Percentiles rank a stretch among this genome's conserved stretches.
phyloP scores from a whole-genome alignment of 2,888 invertebrate genomes.

The Mimas tiliae region DNA sequence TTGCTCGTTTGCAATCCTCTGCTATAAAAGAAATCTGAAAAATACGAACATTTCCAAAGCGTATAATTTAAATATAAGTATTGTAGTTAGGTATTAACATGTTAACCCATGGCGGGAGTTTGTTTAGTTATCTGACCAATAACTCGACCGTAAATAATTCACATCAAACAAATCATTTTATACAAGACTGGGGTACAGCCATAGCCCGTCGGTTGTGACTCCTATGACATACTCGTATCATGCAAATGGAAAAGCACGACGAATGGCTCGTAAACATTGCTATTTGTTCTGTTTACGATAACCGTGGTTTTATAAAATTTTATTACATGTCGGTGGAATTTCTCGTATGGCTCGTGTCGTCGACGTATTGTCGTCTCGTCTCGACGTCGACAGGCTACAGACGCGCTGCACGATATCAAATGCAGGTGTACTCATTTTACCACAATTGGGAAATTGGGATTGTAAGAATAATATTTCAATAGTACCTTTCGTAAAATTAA shows the following conservation, averaged over 20 bases:
- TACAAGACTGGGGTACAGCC: constrained; percentile 40
- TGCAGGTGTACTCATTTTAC: constrained; percentile 1
- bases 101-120: too few relatives aligned
- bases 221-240: constrained; percentile 67
- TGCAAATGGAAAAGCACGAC: constrained; percentile 79
- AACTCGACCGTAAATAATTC: not conserved
- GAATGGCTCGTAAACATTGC: constrained; percentile 76
- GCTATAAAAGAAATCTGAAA: too few relatives aligned
- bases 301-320: constrained; percentile 78
- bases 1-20: too few relatives aligned
- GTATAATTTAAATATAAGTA: too few relatives aligned
- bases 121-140: too few relatives aligned
- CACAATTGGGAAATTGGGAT: too few relatives aligned
- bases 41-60: too few relatives aligned
- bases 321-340: constrained; percentile 65
- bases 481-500: too few relatives aligned
- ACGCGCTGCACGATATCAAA: not conserved
- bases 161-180: not conserved
- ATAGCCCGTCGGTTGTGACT: constrained; percentile 52
- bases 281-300: constrained; percentile 83
- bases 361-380: not conserved
- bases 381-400: not conserved
- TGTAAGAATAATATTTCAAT: too few relatives aligned
- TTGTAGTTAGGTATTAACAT: too few relatives aligned
- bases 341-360: constrained; percentile 43